Percentiles rank a stretch among this genome's conserved stretches.
Evolutionary conservation across 37 sponge, comb jelly and placozoan species (phyloP).

Genomic region (Spongilla lacustris): DNA sequence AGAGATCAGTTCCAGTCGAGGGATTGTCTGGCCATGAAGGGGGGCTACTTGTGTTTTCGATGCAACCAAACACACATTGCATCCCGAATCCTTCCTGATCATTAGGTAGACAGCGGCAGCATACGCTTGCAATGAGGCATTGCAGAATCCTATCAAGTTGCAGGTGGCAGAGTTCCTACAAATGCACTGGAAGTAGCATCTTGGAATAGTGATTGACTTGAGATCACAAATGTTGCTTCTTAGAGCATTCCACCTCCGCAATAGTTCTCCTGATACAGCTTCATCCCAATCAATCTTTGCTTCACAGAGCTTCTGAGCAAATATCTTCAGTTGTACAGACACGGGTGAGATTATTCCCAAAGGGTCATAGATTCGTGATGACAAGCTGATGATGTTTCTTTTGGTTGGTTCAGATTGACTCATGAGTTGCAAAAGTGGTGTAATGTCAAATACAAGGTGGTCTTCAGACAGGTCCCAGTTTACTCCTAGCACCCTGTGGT

Average conservation of each 20-base stretch:
- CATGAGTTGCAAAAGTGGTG: neutral
- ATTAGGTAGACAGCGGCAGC: constrained; percentile 31
- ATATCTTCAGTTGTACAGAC: constrained; percentile 15
- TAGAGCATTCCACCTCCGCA: neutral
- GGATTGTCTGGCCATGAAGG: constrained; percentile 11
- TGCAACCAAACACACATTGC: constrained; percentile 11
- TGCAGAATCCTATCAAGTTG: constrained; percentile 36
- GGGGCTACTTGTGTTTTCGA: constrained; percentile 36
- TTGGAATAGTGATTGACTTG: constrained; percentile 6
- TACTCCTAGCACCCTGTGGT: neutral
- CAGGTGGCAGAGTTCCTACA: neutral
- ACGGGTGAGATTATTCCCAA: constrained; percentile 13
- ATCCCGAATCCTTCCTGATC: neutral
- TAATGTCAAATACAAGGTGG: neutral
- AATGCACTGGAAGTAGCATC: constrained; percentile 10
- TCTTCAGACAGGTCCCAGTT: neutral
- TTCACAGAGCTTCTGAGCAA: constrained; percentile 24
- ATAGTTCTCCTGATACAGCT: constrained; percentile 3
- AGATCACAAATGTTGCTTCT: neutral
- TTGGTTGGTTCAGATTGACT: neutral
- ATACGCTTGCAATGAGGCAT: constrained; percentile 26
- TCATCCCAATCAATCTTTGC: constrained; percentile 26
- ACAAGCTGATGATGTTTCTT: neutral
- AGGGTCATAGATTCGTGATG: constrained; percentile 5
- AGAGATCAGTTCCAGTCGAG: constrained; percentile 42